Base-by-base conservation (phyloP, 92 coral and sea anemone species). In the Porites rus region DNA sequence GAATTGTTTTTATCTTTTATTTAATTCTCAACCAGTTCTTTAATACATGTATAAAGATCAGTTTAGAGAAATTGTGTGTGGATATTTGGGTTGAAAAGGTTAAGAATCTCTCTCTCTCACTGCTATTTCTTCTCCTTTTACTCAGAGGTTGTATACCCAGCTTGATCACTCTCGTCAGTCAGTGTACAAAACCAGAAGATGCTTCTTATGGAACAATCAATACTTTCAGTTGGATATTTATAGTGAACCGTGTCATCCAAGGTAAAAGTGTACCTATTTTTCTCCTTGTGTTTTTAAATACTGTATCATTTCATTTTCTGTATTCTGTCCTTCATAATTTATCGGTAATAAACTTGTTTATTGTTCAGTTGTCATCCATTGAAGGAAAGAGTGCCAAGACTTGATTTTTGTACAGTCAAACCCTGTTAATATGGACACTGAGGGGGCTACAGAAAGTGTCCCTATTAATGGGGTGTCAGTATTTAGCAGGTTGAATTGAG, bases 161-260 rank as follows among this genome's bases (percentile, higher is more conserved):
- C 76, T 52, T 52, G 99, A 97, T 80, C 86, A 76, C 25, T 79
- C 77, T 11, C 94, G 98, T 2, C 98, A 94, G 69, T 87, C 99
- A 21, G 94, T 95, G 51, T 87, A 68, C 79, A 97, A 97, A 80
- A 93, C 92, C 28, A 82, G 99, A 69, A 87, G 98, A 74, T 95
- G 98, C 85, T 97, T 97, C 73, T 80, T 95, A 63, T 97, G 98
- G 99, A 79, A 88, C 18, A 93, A 95, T 82, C 98, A 95, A 85
- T 95, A 95, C 86, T 97, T 89, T 63, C 99, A 97, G 83, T 73
- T 97, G 61, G 99, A 97, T 75, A 89, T 95, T 51, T 97, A 91
- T 73, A 85, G 75, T 22, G 94, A 97, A 81, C 99, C 99, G 0
- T 95, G 92, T 71, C 98, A 92, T 63, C 92, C 89, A 78, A 93